Evolutionary conservation across 1,140 invertebrate genomes (phyloP).

Genomic region (Neomicropteryx cornuta): DNA sequence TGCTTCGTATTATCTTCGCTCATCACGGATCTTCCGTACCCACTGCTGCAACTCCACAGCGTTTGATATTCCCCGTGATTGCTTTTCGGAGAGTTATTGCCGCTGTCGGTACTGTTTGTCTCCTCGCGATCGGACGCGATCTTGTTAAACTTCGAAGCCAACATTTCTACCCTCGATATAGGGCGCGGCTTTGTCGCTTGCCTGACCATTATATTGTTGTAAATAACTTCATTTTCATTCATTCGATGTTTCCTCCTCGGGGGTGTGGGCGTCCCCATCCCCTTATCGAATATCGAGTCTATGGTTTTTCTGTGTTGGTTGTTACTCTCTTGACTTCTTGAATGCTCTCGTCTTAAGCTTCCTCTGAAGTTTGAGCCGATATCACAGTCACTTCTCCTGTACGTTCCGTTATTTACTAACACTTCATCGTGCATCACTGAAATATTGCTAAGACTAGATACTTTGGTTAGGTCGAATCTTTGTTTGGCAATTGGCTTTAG

Average conservation of each 20-base stretch:
- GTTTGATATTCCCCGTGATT: constrained; percentile 15
- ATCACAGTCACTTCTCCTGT: constrained; percentile 9
- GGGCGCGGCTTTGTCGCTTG: constrained; percentile 7
- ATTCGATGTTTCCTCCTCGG: constrained; percentile 16
- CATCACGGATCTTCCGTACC: constrained; percentile 8
- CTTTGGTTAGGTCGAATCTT: too few relatives aligned
- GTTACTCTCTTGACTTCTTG: constrained; percentile 18
- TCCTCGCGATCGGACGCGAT: constrained; percentile 3
- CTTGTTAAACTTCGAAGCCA: constrained; percentile 6
- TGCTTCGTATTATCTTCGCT: too few relatives aligned
- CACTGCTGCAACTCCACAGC: constrained; percentile 13
- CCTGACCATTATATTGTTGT: not conserved
- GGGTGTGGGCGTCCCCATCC: constrained; percentile 23
- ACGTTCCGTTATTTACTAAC: constrained; percentile 9
- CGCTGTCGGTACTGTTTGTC: constrained; percentile 11
- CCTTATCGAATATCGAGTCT: constrained; percentile 22
- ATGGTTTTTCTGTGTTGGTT: constrained; percentile 19
- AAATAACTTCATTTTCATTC: too few relatives aligned
- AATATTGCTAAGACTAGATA: constrained; percentile 12
- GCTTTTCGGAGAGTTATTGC: constrained; percentile 11
- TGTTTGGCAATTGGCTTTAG: too few relatives aligned
- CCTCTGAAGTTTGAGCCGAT: constrained; percentile 1
- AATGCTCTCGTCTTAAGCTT: constrained; percentile 15
- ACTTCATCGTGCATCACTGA: constrained; percentile 14
- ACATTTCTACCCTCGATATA: constrained; percentile 8